phyloP scores from a whole-genome alignment of 2,888 invertebrate species.

The Empis livida region DNA sequence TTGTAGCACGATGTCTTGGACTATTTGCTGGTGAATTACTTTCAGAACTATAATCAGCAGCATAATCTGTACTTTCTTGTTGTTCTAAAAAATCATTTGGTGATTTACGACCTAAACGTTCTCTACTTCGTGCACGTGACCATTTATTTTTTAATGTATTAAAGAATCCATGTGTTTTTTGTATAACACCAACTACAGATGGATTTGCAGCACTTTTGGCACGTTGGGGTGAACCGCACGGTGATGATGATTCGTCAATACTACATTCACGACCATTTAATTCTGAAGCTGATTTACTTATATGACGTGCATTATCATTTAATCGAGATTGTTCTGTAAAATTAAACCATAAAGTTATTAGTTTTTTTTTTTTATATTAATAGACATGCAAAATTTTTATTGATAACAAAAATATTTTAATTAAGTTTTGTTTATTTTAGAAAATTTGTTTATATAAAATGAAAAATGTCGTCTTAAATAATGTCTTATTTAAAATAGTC shows the following conservation, averaged over 20 bases:
- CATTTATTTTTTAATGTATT: constrained; percentile 69
- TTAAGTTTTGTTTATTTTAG: no score
- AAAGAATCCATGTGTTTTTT: constrained; percentile 72
- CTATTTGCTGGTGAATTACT: constrained; percentile 62
- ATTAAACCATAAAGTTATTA: no score
- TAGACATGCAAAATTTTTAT: no score
- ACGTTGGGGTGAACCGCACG: constrained; percentile 40
- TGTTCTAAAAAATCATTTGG: constrained; percentile 44
- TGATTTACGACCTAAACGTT: constrained; percentile 45
- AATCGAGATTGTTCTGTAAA: constrained; percentile 8
- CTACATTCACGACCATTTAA: constrained; percentile 49
- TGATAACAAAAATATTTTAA: no score
- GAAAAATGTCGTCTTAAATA: no score
- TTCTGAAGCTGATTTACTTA: constrained; percentile 74
- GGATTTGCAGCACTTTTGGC: constrained; percentile 38
- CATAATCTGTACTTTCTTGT: constrained; percentile 50
- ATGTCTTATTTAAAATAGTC: no score
- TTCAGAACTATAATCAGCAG: constrained; percentile 70
- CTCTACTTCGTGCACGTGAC: constrained; percentile 60
- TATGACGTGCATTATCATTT: constrained; percentile 41
- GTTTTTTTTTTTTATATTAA: no score
- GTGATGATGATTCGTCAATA: constrained; percentile 37
- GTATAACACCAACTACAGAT: constrained; percentile 58
- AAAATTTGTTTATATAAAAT: no score
- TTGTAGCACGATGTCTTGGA: constrained; percentile 53